A percentile compares a stretch with the other conserved stretches of the same genome.
Conservation (phyloP, 64 coral and sea anemone species). For the Pocillopora verrucosa region DNA sequence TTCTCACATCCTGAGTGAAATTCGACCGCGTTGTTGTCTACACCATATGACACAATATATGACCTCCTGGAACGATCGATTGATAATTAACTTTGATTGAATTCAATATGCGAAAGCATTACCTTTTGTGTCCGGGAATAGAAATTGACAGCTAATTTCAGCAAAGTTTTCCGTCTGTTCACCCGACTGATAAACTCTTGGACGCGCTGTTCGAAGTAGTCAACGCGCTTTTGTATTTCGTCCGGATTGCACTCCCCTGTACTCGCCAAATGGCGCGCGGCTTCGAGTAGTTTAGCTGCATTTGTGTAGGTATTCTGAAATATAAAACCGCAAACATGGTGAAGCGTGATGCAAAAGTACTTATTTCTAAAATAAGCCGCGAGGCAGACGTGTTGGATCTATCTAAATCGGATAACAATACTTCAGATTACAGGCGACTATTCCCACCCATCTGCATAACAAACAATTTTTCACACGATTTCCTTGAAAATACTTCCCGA, state of each 20-base stretch:
- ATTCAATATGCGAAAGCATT: constrained; percentile 19
- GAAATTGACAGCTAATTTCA: constrained; percentile 98
- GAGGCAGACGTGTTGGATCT: not conserved
- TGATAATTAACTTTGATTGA: constrained; percentile 19
- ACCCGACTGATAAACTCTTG: constrained; percentile 95
- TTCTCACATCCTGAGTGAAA: not conserved
- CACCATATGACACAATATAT: not conserved
- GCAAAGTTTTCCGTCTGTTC: constrained; percentile 82
- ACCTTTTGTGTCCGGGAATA: constrained; percentile 98
- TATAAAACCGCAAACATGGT: constrained; percentile 11
- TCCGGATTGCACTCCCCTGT: constrained; percentile 91
- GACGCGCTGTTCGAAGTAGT: constrained; percentile 91
- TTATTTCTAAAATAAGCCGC: constrained; percentile 26
- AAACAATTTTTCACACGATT: not conserved
- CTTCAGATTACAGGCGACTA: constrained; percentile 11
- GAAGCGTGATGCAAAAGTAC: not conserved
- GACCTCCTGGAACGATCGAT: constrained; percentile 5
- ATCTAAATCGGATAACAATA: constrained; percentile 23
- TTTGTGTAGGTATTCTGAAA: constrained; percentile 99
- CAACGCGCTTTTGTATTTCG: constrained; percentile 84
- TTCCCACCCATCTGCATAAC: constrained; percentile 6
- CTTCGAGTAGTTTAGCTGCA: constrained; percentile 90
- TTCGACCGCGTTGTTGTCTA: not conserved
- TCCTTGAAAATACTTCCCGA: not conserved
- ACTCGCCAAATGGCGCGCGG: constrained; percentile 76